Percentiles rank a stretch among this genome's conserved stretches.
These are phyloP conservation scores for Ormyrus thymus DNA, from an alignment of 2,888 invertebrate genomes.

Conservation along the genomic window DNA sequence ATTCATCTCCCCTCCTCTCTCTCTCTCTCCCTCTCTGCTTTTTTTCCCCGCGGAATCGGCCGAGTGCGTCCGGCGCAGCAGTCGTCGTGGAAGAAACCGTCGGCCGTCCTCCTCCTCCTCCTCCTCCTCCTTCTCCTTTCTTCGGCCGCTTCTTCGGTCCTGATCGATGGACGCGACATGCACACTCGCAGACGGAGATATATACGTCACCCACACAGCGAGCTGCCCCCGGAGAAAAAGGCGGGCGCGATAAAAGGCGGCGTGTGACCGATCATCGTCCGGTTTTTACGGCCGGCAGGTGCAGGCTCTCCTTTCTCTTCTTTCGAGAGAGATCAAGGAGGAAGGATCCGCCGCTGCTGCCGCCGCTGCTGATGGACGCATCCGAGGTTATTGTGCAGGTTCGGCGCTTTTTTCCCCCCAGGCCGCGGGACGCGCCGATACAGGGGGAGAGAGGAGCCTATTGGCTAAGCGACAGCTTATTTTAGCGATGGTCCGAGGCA, in stretches of 20 bases:
- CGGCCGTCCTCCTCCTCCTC: background rate
- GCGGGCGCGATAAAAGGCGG: background rate
- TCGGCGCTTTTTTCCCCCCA: background rate
- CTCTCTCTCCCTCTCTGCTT: background rate
- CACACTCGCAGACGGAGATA: background rate
- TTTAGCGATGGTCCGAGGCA: too few species aligned
- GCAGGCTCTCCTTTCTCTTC: background rate
- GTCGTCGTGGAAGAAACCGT: background rate
- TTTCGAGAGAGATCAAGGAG: background rate
- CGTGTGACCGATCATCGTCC: slow-evolving; percentile 52
- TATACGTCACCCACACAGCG: too few species aligned
- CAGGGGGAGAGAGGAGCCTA: too few species aligned
- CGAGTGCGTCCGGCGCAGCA: slow-evolving; percentile 2
- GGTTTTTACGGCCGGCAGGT: background rate
- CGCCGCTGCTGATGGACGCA: background rate
- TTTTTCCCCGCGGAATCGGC: background rate
- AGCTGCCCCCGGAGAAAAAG: background rate
- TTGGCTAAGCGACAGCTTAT: too few species aligned
- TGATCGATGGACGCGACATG: slow-evolving; percentile 18
- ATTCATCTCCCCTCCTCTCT: background rate
- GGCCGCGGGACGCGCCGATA: too few species aligned
- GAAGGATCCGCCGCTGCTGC: slow-evolving; percentile 6
- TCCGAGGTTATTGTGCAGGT: slow-evolving; percentile 1
- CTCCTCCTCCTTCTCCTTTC: background rate
- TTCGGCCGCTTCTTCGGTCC: background rate